Base-by-base conservation (phyloP, 2,888 invertebrate genomes). In the Chloroclysta siterata region DNA sequence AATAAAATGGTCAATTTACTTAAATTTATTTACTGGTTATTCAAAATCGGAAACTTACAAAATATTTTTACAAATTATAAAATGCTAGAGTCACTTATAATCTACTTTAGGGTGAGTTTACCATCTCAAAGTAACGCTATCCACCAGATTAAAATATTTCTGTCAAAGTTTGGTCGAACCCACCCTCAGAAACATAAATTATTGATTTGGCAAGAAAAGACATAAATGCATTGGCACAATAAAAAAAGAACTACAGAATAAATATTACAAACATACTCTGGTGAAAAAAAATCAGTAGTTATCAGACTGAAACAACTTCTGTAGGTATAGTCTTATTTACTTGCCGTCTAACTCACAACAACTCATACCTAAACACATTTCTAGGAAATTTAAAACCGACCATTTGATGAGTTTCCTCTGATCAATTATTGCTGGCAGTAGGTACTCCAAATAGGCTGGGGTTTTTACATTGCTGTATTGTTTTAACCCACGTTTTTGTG, bases 141-240 rank as follows among this genome's bases (percentile, higher is more conserved):
- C 22, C 22, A 22, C 3, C 22, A 22, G 22, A 22, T 22, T 3
- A 22, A 22, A 22, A 22, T 3, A 22, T 22, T 22, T 22, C 22
- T 22, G 22, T 2, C 22, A 22, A 22, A 22, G 3, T 22, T 22
- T 3, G 1, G 2, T 22, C 22, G 22, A 22, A 2, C 22, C 22
- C 22, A 22, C 22, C 6, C 41, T 17, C 11, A 36, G 54, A 51
- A 58, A 47, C n/a, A 44, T 60, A n/a, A 51, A 29, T 46, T 65
- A 55, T 56, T 51, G 5, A 54, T 59, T 60, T 46, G 36, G 46
- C 63, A 60, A 56, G 59, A 60, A 53, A 52, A 50, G 57, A 53
- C 36, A 14, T 66, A 72, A 73, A 70, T 69, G 69, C 72, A 69
- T 71, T 72, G 73, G 71, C 74, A 74, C 72, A 68, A 39, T 39